A percentile compares a stretch with the other conserved stretches of the same genome.
Evolutionary conservation across 2,888 invertebrate genomes (phyloP).

Genomic region (Bellardia bayeri): DNA sequence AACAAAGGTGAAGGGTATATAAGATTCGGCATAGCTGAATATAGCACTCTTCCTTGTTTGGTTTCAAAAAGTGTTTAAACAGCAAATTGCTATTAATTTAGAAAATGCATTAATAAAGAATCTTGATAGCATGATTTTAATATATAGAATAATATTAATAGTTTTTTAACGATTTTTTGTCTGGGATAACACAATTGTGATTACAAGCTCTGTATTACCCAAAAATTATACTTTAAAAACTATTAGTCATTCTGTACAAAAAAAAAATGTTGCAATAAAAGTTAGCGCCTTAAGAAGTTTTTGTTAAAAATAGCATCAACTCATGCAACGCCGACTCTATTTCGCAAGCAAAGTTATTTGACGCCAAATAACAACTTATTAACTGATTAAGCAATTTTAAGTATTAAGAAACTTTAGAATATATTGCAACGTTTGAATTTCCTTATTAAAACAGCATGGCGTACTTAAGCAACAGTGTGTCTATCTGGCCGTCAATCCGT

Average conservation of each 20-base stretch:
- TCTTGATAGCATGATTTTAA: too few species aligned
- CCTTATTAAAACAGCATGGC: conserved; percentile 2
- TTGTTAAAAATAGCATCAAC: conserved; percentile 11
- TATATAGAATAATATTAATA: background rate
- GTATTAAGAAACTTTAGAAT: conserved; percentile 29
- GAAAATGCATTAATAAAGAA: too few species aligned
- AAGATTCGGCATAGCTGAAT: too few species aligned
- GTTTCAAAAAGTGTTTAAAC: too few species aligned
- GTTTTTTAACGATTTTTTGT: background rate
- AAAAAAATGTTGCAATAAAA: background rate
- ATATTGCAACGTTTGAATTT: background rate
- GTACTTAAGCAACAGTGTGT: background rate
- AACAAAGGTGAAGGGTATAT: too few species aligned
- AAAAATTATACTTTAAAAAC: background rate
- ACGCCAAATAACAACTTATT: conserved; percentile 47
- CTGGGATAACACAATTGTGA: background rate
- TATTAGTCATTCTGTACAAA: background rate
- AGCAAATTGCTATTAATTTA: too few species aligned
- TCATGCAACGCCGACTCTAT: conserved; percentile 35
- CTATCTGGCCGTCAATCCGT: background rate
- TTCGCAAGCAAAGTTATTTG: conserved; percentile 30
- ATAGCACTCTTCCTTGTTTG: too few species aligned
- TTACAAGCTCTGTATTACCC: too few species aligned
- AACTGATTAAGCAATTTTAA: conserved; percentile 48
- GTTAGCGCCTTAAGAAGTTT: background rate